These are phyloP conservation scores for Etheostoma spectabile DNA, from an alignment of 2,113 vertebrate genomes.

Conservation along the genomic window DNA sequence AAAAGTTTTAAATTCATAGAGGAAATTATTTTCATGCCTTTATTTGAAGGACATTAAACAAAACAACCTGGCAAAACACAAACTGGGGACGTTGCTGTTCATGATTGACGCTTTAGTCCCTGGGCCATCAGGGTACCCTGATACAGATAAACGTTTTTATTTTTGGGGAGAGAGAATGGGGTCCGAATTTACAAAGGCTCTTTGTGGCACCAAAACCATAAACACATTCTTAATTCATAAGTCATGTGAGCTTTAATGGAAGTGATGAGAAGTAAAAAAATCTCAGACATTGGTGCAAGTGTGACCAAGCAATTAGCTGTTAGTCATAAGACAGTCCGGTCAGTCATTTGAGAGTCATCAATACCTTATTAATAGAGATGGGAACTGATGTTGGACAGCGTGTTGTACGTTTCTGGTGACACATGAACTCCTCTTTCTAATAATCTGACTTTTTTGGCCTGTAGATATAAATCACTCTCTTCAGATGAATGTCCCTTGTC, in stretches of 20 bases:
- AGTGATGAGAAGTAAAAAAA: neutral
- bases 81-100: neutral
- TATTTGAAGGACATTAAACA: neutral
- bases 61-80: neutral
- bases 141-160: neutral
- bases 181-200: neutral
- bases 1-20: neutral
- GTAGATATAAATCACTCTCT: neutral
- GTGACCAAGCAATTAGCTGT: neutral
- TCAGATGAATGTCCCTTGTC: neutral
- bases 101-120: neutral
- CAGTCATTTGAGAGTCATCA: neutral
- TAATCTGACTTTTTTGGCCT: neutral
- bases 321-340: neutral
- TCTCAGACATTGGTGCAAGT: neutral
- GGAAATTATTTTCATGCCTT: neutral
- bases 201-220: neutral
- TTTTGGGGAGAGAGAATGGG: neutral
- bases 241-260: neutral
- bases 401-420: neutral
- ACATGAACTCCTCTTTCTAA: neutral
- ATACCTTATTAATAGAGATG: neutral
- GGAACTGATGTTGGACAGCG: neutral
- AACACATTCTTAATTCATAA: neutral
- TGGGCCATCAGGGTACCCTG: neutral